Evolutionary conservation across 1,140 invertebrate genomes (phyloP).

Genomic region (Lordiphosa stackelbergi): DNA sequence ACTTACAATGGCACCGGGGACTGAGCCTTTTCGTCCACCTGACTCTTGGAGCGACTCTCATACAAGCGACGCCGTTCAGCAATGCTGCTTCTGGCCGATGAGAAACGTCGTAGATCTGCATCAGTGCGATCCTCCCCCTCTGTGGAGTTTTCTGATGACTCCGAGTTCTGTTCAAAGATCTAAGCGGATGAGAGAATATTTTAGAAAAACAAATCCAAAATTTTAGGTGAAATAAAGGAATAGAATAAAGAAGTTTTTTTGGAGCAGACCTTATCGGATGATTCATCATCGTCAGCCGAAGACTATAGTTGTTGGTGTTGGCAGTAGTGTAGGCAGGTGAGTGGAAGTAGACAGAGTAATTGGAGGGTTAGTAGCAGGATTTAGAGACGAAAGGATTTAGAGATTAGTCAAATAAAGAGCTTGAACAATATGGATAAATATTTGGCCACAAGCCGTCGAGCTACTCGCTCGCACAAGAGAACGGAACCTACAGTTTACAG

Average conservation of each 20-base stretch:
- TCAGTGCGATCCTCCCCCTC: constrained; percentile 74
- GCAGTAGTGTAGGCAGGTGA: constrained; percentile 7
- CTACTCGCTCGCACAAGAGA: too few species aligned
- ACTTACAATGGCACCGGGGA: constrained; percentile 84
- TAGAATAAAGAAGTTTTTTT: constrained; percentile 1
- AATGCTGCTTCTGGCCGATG: constrained; percentile 83
- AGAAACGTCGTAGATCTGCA: constrained; percentile 72
- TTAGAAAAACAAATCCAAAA: not conserved
- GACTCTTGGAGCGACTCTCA: constrained; percentile 83
- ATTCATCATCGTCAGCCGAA: constrained; percentile 76
- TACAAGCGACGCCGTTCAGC: constrained; percentile 87
- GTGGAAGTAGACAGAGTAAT: constrained; percentile 27
- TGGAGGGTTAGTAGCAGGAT: constrained; percentile 33
- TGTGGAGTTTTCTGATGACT: constrained; percentile 73
- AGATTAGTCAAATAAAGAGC: constrained; percentile 14
- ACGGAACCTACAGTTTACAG: too few species aligned
- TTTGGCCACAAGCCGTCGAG: too few species aligned
- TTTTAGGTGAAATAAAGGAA: not conserved
- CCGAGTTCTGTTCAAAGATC: constrained; percentile 76
- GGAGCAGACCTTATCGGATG: constrained; percentile 71
- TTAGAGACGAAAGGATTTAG: constrained; percentile 12
- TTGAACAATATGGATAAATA: not conserved
- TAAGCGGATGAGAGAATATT: constrained; percentile 11
- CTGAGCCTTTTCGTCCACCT: constrained; percentile 81
- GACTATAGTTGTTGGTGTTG: constrained; percentile 45